Percentiles rank a stretch among this genome's conserved stretches.
These are phyloP conservation scores for Lepidonotus clava DNA, from an alignment of 2,888 invertebrate species.

Conservation along the genomic window DNA sequence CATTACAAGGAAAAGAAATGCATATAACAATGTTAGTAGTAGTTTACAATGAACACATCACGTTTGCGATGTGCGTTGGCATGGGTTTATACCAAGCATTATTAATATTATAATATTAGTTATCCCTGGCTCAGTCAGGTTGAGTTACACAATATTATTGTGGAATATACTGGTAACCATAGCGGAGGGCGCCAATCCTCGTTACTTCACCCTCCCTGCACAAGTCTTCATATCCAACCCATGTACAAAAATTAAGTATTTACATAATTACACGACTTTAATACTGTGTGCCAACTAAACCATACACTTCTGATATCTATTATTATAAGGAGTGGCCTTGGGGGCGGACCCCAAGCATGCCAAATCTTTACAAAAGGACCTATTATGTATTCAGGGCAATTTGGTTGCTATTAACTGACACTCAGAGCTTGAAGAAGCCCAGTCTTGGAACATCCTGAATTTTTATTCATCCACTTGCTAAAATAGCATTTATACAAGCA, in stretches of 20 bases:
- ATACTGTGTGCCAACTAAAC: constrained; percentile 54
- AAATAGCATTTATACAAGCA: constrained; percentile 39
- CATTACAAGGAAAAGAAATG: constrained; percentile 32
- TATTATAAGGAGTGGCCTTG: not conserved
- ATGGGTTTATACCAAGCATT: not conserved
- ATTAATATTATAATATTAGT: not conserved
- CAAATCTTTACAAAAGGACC: not conserved
- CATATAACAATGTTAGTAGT: not conserved
- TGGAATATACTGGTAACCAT: not conserved
- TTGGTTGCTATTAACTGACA: no score
- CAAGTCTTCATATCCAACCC: constrained; percentile 44
- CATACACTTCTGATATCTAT: not conserved
- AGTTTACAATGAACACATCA: not conserved
- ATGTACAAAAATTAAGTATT: constrained; percentile 56
- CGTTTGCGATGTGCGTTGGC: not conserved
- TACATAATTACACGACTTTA: constrained; percentile 57
- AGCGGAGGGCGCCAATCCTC: not conserved
- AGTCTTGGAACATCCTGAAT: constrained; percentile 9
- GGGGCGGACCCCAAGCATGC: not conserved
- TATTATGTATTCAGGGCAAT: not conserved
- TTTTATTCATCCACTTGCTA: constrained; percentile 32
- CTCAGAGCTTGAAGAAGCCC: not conserved
- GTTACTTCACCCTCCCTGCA: not conserved
- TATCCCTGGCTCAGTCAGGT: not conserved
- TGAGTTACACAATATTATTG: not conserved